These are phyloP conservation scores for Halcyon leucocephala DNA, from an alignment of 2,797 vertebrate genomes.

Conservation along the genomic window DNA sequence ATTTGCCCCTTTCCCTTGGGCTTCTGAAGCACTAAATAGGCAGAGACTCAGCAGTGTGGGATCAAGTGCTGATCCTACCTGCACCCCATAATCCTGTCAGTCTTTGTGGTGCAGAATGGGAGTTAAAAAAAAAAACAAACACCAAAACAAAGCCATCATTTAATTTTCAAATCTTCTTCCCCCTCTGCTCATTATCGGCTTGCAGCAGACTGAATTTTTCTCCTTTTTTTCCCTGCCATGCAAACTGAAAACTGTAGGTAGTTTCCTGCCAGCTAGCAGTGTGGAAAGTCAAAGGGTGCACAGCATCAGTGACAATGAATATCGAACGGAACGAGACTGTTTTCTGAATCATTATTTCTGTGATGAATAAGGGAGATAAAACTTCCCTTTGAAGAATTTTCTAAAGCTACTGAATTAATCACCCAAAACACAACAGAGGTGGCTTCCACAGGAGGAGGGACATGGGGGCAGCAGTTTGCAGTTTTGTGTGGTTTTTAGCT, in stretches of 20 bases:
- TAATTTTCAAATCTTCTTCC: not conserved
- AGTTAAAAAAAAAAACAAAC: not conserved
- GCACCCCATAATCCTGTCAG: not conserved
- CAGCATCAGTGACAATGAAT: not conserved
- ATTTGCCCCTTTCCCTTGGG: conserved; percentile 10
- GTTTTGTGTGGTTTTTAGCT: not conserved
- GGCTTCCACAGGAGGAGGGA: not conserved
- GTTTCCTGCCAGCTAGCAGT: not conserved
- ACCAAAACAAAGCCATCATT: not conserved
- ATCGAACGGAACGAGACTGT: accelerated
- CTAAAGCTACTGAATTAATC: not conserved
- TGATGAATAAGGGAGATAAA: not conserved
- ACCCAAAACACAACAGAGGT: not conserved
- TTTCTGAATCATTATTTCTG: not conserved
- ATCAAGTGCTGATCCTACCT: not conserved
- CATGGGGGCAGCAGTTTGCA: not conserved
- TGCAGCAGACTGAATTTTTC: not conserved
- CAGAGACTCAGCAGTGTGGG: conserved; percentile 11
- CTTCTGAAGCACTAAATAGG: conserved; percentile 22
- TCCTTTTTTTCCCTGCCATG: not conserved
- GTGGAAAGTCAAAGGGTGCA: not conserved
- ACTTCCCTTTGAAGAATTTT: not conserved
- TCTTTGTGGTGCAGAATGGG: not conserved
- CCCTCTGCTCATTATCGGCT: not conserved
- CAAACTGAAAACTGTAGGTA: not conserved